Evolutionary conservation across 2,888 invertebrate genomes (phyloP).

Genomic region (Patella ulyssiponensis): DNA sequence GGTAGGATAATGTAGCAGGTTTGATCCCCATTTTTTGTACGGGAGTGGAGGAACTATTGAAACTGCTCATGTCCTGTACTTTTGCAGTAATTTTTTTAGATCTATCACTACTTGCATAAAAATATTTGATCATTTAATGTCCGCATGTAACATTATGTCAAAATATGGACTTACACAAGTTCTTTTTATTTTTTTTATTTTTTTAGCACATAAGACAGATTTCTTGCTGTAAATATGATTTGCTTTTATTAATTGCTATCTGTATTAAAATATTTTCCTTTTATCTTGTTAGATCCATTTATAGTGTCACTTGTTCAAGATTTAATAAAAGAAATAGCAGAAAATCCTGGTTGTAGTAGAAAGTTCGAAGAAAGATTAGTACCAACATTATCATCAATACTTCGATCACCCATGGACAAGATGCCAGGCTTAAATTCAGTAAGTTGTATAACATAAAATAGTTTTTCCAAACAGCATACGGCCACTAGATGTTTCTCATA

Average conservation of each 20-base stretch:
- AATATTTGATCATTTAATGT: too few species aligned
- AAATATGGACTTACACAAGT: too few species aligned
- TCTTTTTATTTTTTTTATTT: too few species aligned
- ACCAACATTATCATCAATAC: slow-evolving; percentile 79
- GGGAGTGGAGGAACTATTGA: not conserved
- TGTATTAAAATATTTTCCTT: not conserved
- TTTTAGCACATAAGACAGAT: too few species aligned
- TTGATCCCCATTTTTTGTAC: not conserved
- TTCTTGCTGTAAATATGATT: too few species aligned
- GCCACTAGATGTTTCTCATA: too few species aligned
- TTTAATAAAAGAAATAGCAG: slow-evolving; percentile 78
- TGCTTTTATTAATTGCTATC: too few species aligned
- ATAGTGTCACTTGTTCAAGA: slow-evolving; percentile 78
- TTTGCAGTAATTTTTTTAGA: too few species aligned
- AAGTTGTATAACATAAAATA: slow-evolving; percentile 47
- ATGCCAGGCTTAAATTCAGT: slow-evolving; percentile 72
- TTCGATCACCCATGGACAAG: slow-evolving; percentile 73
- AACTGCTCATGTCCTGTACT: too few species aligned
- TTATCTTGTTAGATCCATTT: slow-evolving; percentile 75
- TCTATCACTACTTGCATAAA: too few species aligned
- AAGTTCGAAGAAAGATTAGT: slow-evolving; percentile 79
- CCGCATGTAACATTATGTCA: too few species aligned
- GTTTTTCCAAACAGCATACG: too few species aligned
- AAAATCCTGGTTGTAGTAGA: slow-evolving; percentile 77
- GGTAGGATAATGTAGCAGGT: slow-evolving; percentile 57